A percentile compares a stretch with the other conserved stretches of the same genome.
These are phyloP conservation scores for Orchestes rusci DNA, from an alignment of 2,888 invertebrate species.

Conservation along the genomic window DNA sequence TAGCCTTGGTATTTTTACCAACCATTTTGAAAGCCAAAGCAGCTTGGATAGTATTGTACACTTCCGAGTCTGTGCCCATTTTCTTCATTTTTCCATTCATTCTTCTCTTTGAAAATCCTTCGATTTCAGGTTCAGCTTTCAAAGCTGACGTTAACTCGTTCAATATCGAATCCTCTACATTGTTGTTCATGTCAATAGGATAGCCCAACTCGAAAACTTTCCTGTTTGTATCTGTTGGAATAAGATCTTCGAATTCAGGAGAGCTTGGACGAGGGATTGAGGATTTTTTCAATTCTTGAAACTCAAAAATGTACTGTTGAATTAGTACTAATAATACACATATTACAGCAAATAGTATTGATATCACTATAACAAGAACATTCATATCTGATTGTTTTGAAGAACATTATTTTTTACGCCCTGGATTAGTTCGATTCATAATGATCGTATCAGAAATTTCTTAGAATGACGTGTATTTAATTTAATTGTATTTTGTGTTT, in stretches of 20 bases:
- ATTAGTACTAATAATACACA: slow-evolving; percentile 40
- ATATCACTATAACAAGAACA: slow-evolving; percentile 34
- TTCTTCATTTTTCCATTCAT: no score
- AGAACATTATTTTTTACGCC: no score
- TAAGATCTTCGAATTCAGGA: slow-evolving; percentile 41
- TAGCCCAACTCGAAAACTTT: slow-evolving; percentile 31
- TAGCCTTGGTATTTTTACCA: slow-evolving; percentile 80
- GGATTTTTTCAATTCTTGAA: slow-evolving; percentile 32
- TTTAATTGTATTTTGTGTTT: no score
- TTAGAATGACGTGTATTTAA: no score
- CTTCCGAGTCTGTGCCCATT: slow-evolving; percentile 56
- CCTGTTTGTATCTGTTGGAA: slow-evolving; percentile 37
- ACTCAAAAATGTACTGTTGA: slow-evolving; percentile 39
- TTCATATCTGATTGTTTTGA: no score
- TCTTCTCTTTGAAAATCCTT: slow-evolving; percentile 17
- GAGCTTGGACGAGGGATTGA: slow-evolving; percentile 30
- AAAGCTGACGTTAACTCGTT: slow-evolving; percentile 35
- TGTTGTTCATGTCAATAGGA: slow-evolving; percentile 28
- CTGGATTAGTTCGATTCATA: no score
- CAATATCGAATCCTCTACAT: slow-evolving; percentile 34
- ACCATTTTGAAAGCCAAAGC: slow-evolving; percentile 77
- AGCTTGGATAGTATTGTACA: slow-evolving; percentile 74
- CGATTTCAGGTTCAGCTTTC: slow-evolving; percentile 28
- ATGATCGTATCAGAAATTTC: no score
- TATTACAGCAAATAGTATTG: slow-evolving; percentile 40